phyloP scores from a whole-genome alignment of 2,113 vertebrate genomes.

The Pycnonotus jocosus region DNA sequence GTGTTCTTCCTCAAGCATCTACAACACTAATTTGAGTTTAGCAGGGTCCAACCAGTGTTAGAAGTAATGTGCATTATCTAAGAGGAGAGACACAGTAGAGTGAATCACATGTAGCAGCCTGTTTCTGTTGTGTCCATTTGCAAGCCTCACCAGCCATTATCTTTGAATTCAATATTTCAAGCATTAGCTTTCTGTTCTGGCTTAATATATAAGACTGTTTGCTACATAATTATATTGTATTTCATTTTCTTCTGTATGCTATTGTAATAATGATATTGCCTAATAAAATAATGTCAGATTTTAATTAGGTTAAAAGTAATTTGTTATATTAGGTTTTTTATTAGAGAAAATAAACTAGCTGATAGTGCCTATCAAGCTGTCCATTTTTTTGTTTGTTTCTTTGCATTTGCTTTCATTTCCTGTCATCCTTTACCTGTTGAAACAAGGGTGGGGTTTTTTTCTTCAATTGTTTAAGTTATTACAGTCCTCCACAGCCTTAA shows the following conservation, averaged over 20 bases:
- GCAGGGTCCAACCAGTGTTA: neutral
- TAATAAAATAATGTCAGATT: slow-evolving; percentile 56
- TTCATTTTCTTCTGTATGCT: slow-evolving; percentile 43
- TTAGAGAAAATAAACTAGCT: slow-evolving; percentile 28
- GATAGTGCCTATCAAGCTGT: neutral
- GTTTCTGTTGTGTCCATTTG: neutral
- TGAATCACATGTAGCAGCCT: neutral
- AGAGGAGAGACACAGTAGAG: neutral
- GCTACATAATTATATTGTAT: slow-evolving; percentile 40
- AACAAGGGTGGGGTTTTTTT: neutral
- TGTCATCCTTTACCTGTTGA: neutral
- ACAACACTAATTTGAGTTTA: neutral
- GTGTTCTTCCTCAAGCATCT: neutral
- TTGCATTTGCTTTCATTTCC: slow-evolving; percentile 19
- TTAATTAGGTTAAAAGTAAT: slow-evolving; percentile 60
- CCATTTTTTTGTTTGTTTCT: neutral
- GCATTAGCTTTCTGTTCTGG: slow-evolving; percentile 30
- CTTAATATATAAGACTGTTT: slow-evolving; percentile 2
- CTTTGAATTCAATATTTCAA: slow-evolving; percentile 16
- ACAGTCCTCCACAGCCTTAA: neutral
- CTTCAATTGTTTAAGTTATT: neutral
- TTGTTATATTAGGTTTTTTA: neutral
- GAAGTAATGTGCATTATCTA: neutral
- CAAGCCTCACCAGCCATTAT: neutral
- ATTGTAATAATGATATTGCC: slow-evolving; percentile 13